phyloP scores from a whole-genome alignment of 2,113 vertebrate genomes.

The Morone saxatilis region DNA sequence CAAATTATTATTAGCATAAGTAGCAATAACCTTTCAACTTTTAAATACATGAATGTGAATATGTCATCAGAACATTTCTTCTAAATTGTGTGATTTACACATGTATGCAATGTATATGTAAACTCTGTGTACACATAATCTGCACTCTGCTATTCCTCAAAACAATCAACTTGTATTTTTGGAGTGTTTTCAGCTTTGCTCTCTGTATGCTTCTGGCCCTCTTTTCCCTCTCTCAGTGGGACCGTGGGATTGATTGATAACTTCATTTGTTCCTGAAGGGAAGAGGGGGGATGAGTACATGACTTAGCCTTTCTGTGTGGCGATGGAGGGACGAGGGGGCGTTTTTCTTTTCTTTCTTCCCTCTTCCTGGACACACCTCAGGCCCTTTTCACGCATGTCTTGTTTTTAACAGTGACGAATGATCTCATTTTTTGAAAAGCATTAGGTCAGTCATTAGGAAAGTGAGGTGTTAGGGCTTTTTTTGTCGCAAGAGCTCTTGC shows the following conservation, averaged over 20 bases:
- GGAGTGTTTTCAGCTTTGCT: conserved; percentile 53
- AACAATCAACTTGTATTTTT: conserved; percentile 32
- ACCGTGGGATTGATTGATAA: conserved; percentile 80
- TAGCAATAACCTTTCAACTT: too few relatives aligned
- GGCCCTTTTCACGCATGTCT: conserved; percentile 47
- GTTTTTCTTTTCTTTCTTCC: background rate
- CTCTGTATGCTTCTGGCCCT: conserved; percentile 45
- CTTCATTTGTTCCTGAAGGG: conserved; percentile 78
- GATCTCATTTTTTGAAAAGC: conserved; percentile 54
- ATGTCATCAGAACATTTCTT: too few relatives aligned
- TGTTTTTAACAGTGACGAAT: conserved; percentile 67
- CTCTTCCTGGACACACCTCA: conserved; percentile 50
- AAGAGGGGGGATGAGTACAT: conserved; percentile 57
- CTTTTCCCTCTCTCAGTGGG: conserved; percentile 64
- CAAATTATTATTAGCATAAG: too few relatives aligned
- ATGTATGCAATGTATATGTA: background rate
- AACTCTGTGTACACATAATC: background rate
- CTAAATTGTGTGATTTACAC: background rate
- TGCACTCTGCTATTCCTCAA: background rate
- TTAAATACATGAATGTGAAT: background rate
- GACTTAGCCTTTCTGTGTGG: conserved; percentile 59
- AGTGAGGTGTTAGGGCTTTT: conserved; percentile 39
- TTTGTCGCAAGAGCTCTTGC: conserved; percentile 28
- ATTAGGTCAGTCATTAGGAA: conserved; percentile 56
- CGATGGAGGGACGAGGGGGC: conserved; percentile 10